Evolutionary conservation across 2,888 invertebrate genomes (phyloP).

Genomic region (Ormia ochracea): DNA sequence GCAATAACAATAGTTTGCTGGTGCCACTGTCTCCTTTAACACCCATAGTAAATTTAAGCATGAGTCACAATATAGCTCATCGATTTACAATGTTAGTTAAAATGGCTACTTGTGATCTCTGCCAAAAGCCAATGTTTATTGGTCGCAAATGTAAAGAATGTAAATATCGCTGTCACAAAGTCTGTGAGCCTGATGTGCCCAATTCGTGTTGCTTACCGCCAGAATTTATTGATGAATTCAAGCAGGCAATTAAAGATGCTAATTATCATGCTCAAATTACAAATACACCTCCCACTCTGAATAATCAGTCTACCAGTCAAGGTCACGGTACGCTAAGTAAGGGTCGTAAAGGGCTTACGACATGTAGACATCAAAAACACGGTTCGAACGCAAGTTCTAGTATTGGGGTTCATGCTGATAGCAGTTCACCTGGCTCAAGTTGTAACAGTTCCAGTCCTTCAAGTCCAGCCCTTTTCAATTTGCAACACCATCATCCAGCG

Average conservation of each 20-base stretch:
- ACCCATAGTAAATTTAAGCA: conserved; percentile 85
- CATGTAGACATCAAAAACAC: conserved; percentile 63
- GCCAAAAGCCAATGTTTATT: conserved; percentile 91
- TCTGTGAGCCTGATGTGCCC: conserved; percentile 93
- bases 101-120: conserved; percentile 92
- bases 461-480: conserved; percentile 86
- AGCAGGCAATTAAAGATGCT: conserved; percentile 81
- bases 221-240: conserved; percentile 89
- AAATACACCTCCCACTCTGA: conserved; percentile 69
- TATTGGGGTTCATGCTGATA: conserved; percentile 80
- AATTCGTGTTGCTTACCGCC: conserved; percentile 94
- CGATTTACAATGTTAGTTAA: conserved; percentile 93
- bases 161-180: conserved; percentile 86
- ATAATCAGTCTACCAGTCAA: conserved; percentile 75
- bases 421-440: conserved; percentile 95
- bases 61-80: conserved; percentile 94
- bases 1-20: conserved; percentile 71
- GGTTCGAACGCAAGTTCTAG: conserved; percentile 62
- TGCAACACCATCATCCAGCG: conserved; percentile 76
- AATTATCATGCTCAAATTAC: conserved; percentile 71
- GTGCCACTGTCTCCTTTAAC: conserved; percentile 85
- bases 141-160: conserved; percentile 95
- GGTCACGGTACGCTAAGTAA: conserved; percentile 68
- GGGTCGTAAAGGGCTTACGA: conserved; percentile 54
- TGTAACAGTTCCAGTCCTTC: conserved; percentile 98